These are phyloP conservation scores for Zaprionus kolodkinae DNA, from an alignment of 1,140 invertebrate species.

Conservation along the genomic window DNA sequence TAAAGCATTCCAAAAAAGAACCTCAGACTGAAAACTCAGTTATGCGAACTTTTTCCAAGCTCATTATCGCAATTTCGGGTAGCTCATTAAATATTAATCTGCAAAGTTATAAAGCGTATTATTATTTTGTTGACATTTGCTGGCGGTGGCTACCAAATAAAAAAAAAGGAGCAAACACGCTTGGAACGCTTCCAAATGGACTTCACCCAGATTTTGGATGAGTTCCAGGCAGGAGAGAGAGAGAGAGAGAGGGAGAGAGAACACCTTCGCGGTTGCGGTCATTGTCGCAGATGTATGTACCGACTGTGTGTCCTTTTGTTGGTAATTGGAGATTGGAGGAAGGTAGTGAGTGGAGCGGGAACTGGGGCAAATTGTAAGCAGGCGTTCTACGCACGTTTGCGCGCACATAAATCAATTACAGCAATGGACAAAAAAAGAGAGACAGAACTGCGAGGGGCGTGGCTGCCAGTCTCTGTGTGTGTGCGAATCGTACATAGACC, in stretches of 20 bases:
- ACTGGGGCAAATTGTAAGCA: conserved; percentile 66
- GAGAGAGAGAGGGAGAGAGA: not conserved
- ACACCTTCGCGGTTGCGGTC: conserved; percentile 32
- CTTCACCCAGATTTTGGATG: not conserved
- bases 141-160: not conserved
- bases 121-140: conserved; percentile 17
- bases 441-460: conserved; percentile 48
- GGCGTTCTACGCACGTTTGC: conserved; percentile 71
- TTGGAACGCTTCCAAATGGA: conserved; percentile 17
- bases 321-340: not conserved
- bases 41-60: not conserved
- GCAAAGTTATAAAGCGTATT: conserved; percentile 13
- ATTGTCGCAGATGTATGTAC: conserved; percentile 7
- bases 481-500: conserved; percentile 55
- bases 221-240: not conserved
- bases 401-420: conserved; percentile 79
- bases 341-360: conserved; percentile 19
- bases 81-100: conserved; percentile 14
- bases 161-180: not conserved
- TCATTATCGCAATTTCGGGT: not conserved
- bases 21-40: not conserved
- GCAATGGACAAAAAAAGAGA: conserved; percentile 24
- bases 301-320: conserved; percentile 11
- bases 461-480: conserved; percentile 29
- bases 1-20: too few species aligned